Conservation (phyloP, 2,888 invertebrate species). For the Pristionchus japonicus region DNA sequence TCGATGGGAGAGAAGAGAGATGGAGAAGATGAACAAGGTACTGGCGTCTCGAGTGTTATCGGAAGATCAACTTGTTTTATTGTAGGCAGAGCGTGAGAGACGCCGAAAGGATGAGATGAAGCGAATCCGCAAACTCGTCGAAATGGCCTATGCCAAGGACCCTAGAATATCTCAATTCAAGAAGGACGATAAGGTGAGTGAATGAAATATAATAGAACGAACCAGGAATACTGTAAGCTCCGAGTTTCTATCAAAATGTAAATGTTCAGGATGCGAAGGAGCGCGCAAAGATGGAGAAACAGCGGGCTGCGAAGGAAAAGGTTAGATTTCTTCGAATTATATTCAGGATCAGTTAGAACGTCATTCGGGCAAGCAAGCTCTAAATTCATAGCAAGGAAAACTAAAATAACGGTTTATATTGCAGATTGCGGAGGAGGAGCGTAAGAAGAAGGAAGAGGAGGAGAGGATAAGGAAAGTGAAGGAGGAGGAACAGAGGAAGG, state of each 20-base stretch:
- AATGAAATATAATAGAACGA: slow-evolving; percentile 76
- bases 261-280: slow-evolving; percentile 57
- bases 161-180: slow-evolving; percentile 92
- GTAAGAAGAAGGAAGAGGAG: slow-evolving; percentile 61
- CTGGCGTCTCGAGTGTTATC: not conserved
- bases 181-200: slow-evolving; percentile 88
- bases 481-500: slow-evolving; percentile 54
- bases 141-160: slow-evolving; percentile 93
- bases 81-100: slow-evolving; percentile 85
- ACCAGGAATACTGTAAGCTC: not conserved
- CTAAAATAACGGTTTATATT: not conserved
- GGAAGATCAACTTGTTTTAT: not conserved
- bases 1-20: slow-evolving; percentile 95
- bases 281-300: slow-evolving; percentile 56
- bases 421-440: slow-evolving; percentile 44
- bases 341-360: not conserved
- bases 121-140: slow-evolving; percentile 90
- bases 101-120: slow-evolving; percentile 97
- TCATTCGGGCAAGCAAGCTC: no score
- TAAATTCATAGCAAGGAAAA: no score
- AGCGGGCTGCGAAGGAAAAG: slow-evolving; percentile 48
- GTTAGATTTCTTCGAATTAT: not conserved
- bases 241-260: no score
- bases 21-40: slow-evolving; percentile 95
- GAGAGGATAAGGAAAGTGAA: slow-evolving; percentile 57